Conservation (phyloP, 2,888 invertebrate genomes). For the Drosophila mayaguana region DNA sequence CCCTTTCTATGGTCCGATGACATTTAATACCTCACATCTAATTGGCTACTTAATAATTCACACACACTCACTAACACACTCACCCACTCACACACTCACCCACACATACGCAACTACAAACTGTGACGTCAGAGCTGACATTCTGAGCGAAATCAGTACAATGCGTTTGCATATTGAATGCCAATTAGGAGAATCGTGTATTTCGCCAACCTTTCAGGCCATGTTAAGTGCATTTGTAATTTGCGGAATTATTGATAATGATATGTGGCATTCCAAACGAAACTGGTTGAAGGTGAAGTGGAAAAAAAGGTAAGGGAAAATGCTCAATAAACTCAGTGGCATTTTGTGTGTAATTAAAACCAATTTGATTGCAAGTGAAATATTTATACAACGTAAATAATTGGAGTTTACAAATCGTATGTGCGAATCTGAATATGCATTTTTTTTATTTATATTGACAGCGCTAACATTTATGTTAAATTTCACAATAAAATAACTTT, state of each 20-base stretch:
- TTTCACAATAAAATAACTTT: background rate
- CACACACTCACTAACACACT: background rate
- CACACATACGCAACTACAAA: background rate
- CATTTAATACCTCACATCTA: background rate
- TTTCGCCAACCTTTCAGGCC: background rate
- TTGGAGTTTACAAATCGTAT: background rate
- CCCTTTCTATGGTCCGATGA: background rate
- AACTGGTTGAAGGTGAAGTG: background rate
- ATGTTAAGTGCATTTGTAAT: constrained; percentile 20
- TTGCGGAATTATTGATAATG: constrained; percentile 4
- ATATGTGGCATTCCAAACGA: background rate
- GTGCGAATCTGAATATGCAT: background rate
- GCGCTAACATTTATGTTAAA: background rate
- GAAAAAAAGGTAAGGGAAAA: background rate
- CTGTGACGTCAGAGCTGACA: constrained; percentile 26
- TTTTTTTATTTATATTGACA: background rate
- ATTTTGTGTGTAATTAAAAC: background rate
- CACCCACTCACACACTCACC: background rate
- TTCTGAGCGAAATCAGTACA: background rate
- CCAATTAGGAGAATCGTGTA: background rate
- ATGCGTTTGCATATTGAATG: constrained; percentile 28
- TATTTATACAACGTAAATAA: background rate
- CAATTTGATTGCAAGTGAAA: background rate
- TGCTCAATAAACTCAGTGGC: no score
- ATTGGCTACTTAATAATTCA: constrained; percentile 2